Percentiles rank a stretch among this genome's conserved stretches.
phyloP scores from a whole-genome alignment of 2,797 vertebrate species.

The Psittacula echo region DNA sequence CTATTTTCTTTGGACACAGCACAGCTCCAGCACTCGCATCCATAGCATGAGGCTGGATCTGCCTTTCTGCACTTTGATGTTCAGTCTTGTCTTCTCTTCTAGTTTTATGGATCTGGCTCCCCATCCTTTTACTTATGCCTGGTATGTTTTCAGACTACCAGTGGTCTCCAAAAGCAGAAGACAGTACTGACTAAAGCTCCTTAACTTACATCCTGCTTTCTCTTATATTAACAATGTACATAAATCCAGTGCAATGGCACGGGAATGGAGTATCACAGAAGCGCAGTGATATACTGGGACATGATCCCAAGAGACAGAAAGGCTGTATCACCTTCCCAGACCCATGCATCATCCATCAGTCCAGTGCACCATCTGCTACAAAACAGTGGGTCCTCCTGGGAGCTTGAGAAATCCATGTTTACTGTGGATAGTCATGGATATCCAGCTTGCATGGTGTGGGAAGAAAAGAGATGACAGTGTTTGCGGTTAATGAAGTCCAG shows the following conservation, averaged over 20 bases:
- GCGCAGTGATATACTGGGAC: background rate
- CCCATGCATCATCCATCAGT: background rate
- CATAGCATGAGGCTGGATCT: background rate
- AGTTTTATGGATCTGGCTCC: background rate
- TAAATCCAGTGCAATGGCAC: background rate
- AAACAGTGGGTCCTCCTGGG: background rate
- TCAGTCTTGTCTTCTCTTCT: background rate
- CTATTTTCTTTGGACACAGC: background rate
- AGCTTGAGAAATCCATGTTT: background rate
- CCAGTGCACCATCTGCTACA: background rate
- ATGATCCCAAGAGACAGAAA: background rate
- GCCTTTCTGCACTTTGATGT: background rate
- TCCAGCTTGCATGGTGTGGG: background rate
- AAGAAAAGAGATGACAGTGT: background rate
- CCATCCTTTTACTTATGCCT: background rate
- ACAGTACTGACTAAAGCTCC: background rate
- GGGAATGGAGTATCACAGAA: background rate
- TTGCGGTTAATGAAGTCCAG: background rate
- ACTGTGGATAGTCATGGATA: background rate
- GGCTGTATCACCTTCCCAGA: background rate
- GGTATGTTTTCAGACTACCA: background rate
- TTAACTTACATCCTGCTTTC: background rate
- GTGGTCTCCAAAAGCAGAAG: background rate
- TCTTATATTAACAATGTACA: accelerated
- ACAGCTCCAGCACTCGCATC: accelerated